Conservation (phyloP, 2,888 invertebrate species). For the Ligdia adustata region DNA sequence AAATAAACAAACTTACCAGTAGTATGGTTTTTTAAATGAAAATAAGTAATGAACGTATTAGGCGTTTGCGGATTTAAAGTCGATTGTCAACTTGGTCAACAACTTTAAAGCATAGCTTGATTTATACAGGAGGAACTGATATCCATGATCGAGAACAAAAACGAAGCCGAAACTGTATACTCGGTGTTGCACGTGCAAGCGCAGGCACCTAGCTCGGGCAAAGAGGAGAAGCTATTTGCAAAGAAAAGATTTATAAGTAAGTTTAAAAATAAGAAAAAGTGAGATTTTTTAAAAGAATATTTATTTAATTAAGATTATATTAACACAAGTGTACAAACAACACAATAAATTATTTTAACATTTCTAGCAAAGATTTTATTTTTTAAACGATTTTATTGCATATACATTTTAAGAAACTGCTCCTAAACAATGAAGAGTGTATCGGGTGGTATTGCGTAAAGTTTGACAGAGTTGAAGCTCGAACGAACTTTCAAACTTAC, state of each 20-base stretch:
- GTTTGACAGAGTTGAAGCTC: too few relatives aligned
- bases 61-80: too few relatives aligned
- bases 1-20: too few relatives aligned
- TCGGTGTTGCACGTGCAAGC: constrained; percentile 88
- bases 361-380: background rate
- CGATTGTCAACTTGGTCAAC: too few relatives aligned
- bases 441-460: too few relatives aligned
- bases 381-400: too few relatives aligned
- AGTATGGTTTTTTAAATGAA: too few relatives aligned
- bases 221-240: constrained; percentile 60
- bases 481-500: too few relatives aligned
- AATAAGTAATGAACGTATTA: too few relatives aligned
- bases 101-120: too few relatives aligned
- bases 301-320: constrained; percentile 10
- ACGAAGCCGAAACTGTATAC: constrained; percentile 87
- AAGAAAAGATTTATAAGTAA: constrained; percentile 67
- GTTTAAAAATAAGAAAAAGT: constrained; percentile 56
- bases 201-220: constrained; percentile 75
- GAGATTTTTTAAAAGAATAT: constrained; percentile 11
- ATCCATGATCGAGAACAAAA: constrained; percentile 88
- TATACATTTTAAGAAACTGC: too few relatives aligned
- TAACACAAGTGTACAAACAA: background rate
- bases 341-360: constrained; percentile 12
- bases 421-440: too few relatives aligned
- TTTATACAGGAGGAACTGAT: constrained; percentile 86